Evolutionary conservation across 1,140 invertebrate species (phyloP).

Genomic region (Hormaphis cornu): DNA sequence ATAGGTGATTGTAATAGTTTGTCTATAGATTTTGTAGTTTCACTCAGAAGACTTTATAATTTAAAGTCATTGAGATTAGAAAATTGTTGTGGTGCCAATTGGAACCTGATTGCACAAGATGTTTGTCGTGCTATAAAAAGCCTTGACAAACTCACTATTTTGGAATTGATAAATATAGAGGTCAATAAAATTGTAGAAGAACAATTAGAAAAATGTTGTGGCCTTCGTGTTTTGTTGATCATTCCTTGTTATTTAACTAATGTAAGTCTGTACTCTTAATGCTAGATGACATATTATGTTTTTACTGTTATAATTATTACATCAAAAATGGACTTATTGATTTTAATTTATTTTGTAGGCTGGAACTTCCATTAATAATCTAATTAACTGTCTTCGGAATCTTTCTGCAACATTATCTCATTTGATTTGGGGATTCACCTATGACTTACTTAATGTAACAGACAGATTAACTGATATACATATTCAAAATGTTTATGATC

Average conservation of each 20-base stretch:
- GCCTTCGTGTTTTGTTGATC: conserved; percentile 62
- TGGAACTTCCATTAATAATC: conserved; percentile 68
- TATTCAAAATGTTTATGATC: conserved; percentile 55
- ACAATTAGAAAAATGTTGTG: conserved; percentile 56
- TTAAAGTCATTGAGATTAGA: conserved; percentile 61
- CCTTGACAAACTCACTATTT: conserved; percentile 22
- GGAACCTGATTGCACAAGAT: conserved; percentile 45
- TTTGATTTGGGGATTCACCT: conserved; percentile 69
- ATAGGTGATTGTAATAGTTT: conserved; percentile 67
- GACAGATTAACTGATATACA: conserved; percentile 70
- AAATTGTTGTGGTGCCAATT: conserved; percentile 46
- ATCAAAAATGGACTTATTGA: too few relatives aligned
- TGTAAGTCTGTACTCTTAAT: too few relatives aligned
- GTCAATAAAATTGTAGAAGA: conserved; percentile 68
- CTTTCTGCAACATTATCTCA: conserved; percentile 57
- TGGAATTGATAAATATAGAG: conserved; percentile 73
- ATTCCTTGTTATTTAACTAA: conserved; percentile 69
- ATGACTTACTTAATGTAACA: conserved; percentile 65
- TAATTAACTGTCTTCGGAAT: conserved; percentile 64
- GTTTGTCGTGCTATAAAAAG: not conserved
- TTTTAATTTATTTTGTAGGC: conserved; percentile 47
- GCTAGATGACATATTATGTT: too few relatives aligned
- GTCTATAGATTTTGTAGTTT: conserved; percentile 49
- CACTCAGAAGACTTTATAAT: conserved; percentile 51
- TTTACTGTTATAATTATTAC: too few relatives aligned